Conservation (phyloP, 2,797 vertebrate species). For the Sylvilagus floridanus region DNA sequence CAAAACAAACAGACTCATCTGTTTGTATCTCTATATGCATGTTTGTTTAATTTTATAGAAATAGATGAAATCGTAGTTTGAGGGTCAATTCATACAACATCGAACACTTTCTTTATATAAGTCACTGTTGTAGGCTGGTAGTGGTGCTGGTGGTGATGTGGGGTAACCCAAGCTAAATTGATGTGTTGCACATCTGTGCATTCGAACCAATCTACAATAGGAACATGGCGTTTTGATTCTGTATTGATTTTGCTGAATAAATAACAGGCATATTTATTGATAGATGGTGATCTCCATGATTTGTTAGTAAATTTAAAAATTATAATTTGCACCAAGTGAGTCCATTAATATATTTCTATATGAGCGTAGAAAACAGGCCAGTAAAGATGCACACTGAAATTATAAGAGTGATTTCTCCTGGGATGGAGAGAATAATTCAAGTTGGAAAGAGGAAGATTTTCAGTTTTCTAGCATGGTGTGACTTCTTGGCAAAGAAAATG, state of each 20-base stretch:
- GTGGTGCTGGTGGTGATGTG: too few relatives aligned
- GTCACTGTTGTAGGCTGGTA: not conserved
- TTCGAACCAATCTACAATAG: not conserved
- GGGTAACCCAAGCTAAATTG: not conserved
- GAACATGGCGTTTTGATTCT: not conserved
- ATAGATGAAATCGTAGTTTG: not conserved
- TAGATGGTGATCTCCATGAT: not conserved
- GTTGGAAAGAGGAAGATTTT: not conserved
- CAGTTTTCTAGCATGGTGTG: not conserved
- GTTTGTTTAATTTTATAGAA: slow-evolving; percentile 20
- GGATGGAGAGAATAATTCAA: not conserved
- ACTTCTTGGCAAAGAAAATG: not conserved
- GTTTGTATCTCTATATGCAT: fast-evolving
- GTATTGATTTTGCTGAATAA: not conserved
- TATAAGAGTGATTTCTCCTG: not conserved
- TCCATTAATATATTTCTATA: not conserved
- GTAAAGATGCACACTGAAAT: not conserved
- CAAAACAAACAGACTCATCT: not conserved
- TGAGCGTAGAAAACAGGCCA: not conserved
- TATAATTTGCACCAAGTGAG: not conserved
- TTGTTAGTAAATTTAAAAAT: not conserved
- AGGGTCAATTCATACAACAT: not conserved
- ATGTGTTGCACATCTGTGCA: not conserved
- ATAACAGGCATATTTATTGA: not conserved
- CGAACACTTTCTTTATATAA: not conserved